These are phyloP conservation scores for Petrocephalus zakoni DNA, from an alignment of 2,113 vertebrate species.

Conservation along the genomic window DNA sequence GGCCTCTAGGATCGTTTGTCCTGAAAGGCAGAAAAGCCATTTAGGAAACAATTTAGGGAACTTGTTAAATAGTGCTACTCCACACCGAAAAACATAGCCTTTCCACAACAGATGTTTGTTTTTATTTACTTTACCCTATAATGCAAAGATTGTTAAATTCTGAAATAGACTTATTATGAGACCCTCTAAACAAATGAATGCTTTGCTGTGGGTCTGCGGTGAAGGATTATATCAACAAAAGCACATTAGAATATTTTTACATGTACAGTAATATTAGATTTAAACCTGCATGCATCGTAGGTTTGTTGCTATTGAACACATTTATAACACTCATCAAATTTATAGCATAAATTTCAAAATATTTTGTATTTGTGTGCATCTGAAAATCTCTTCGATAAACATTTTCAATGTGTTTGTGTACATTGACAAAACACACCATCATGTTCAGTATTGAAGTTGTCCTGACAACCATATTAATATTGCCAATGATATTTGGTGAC, in stretches of 20 bases:
- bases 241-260: constrained; percentile 29
- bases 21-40: constrained; percentile 50
- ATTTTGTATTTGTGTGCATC: neutral
- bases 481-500: constrained; percentile 67
- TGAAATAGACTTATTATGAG: constrained; percentile 53
- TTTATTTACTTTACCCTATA: constrained; percentile 48
- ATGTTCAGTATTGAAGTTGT: constrained; percentile 73
- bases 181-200: constrained; percentile 45
- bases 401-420: neutral
- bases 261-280: neutral
- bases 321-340: neutral
- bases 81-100: constrained; percentile 56
- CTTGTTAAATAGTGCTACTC: constrained; percentile 58
- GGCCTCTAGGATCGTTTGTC: constrained; percentile 55
- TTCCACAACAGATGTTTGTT: constrained; percentile 68
- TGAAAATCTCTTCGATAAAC: neutral
- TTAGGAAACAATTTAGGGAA: constrained; percentile 51
- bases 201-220: constrained; percentile 48
- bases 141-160: constrained; percentile 42
- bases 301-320: neutral
- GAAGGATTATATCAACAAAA: constrained; percentile 38
- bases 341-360: neutral
- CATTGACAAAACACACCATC: constrained; percentile 50
- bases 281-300: neutral
- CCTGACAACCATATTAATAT: constrained; percentile 74